Percentiles rank a stretch among this genome's conserved stretches.
phyloP scores from a whole-genome alignment of 2,113 vertebrate species.

The Amphiprion percula region DNA sequence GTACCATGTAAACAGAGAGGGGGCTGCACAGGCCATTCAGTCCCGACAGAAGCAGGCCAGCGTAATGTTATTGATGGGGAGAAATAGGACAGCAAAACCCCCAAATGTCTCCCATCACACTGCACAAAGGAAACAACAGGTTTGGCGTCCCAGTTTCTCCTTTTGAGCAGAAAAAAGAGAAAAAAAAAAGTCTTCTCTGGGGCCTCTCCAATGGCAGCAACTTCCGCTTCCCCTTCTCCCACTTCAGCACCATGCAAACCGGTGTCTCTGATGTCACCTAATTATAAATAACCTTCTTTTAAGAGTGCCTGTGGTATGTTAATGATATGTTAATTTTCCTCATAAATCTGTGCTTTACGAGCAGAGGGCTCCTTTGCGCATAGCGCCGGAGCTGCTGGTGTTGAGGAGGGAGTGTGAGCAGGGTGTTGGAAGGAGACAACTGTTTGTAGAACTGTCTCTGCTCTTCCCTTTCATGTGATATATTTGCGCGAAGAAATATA shows the following conservation, averaged over 20 bases:
- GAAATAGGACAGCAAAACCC: conserved; percentile 71
- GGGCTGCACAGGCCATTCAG: conserved; percentile 27
- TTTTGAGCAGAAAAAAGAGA: conserved; percentile 37
- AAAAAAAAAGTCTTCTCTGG: conserved; percentile 53
- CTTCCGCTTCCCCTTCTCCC: conserved; percentile 49
- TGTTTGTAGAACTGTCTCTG: conserved; percentile 38
- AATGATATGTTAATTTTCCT: conserved; percentile 82
- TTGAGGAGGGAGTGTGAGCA: conserved; percentile 41
- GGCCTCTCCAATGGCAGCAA: conserved; percentile 55
- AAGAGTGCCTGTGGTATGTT: conserved; percentile 80
- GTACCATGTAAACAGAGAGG: conserved; percentile 46
- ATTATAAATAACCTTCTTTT: conserved; percentile 85
- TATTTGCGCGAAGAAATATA: conserved; percentile 38
- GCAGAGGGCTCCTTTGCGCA: conserved; percentile 64
- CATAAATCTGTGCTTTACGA: conserved; percentile 80
- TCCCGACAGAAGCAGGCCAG: conserved; percentile 71
- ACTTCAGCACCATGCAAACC: conserved; percentile 41
- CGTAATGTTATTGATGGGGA: conserved; percentile 52
- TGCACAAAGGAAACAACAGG: conserved; percentile 71
- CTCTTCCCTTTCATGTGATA: conserved; percentile 52
- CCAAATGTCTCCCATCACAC: conserved; percentile 58
- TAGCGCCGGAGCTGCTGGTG: conserved; percentile 49
- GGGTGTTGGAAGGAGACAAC: conserved; percentile 33
- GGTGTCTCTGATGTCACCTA: conserved; percentile 80
- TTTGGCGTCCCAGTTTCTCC: conserved; percentile 74